Conservation (phyloP, 2,797 vertebrate species). For the Thamnophis elegans region DNA sequence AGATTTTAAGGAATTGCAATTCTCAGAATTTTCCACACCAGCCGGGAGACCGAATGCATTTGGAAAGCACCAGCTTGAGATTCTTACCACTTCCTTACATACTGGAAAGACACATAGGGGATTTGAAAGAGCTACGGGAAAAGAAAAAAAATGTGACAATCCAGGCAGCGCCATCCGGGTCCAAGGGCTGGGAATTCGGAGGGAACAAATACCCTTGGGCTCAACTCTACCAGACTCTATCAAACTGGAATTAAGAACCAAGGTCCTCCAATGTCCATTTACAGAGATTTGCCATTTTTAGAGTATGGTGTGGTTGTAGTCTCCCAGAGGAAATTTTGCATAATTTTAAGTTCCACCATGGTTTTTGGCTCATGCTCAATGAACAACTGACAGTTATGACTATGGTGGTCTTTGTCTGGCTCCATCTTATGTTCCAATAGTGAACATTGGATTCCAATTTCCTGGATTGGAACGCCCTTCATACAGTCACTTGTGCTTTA, state of each 20-base stretch:
- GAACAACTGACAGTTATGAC: neutral
- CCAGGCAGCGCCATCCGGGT: neutral
- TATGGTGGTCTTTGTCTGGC: neutral
- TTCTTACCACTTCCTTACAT: neutral
- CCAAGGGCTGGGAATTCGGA: neutral
- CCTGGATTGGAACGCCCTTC: neutral
- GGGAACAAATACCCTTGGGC: neutral
- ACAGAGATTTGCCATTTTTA: neutral
- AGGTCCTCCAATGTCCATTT: neutral
- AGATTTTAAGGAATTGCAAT: neutral
- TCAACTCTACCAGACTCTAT: neutral
- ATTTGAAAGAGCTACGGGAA: neutral
- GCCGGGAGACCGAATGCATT: neutral
- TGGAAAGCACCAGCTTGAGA: neutral
- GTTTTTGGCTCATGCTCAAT: neutral
- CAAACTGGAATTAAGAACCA: neutral
- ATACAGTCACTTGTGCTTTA: neutral
- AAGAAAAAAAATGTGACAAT: neutral
- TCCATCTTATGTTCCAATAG: neutral
- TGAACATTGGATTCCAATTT: neutral
- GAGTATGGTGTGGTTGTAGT: neutral
- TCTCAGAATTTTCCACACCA: neutral
- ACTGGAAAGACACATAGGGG: neutral
- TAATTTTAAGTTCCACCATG: neutral
- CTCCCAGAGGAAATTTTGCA: neutral